These are phyloP conservation scores for Porites divaricata DNA, from an alignment of 92 coral and sea anemone genomes.

Conservation along the genomic window DNA sequence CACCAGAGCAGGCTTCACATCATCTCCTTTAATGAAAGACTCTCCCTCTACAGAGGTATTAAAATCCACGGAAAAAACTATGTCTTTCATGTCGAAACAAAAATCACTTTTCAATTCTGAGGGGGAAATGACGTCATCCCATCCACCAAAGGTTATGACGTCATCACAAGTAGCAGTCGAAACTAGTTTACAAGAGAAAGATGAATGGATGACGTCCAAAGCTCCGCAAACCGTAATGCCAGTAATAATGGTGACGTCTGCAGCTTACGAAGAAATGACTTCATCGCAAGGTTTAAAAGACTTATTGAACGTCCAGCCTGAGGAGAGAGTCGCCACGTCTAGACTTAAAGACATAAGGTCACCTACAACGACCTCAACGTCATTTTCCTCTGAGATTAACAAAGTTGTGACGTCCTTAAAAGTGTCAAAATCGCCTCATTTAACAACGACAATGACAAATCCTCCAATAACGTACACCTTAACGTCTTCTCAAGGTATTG, in stretches of 20 bases:
- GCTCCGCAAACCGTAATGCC: background rate
- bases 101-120: background rate
- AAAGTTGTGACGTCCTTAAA: background rate
- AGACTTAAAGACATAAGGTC: background rate
- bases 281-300: background rate
- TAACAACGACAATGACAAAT: background rate
- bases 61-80: background rate
- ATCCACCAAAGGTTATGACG: background rate
- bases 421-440: background rate
- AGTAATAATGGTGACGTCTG: background rate
- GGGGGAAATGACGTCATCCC: background rate
- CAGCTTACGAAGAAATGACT: background rate
- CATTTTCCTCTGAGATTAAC: background rate
- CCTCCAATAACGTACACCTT: background rate
- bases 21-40: background rate
- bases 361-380: background rate
- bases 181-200: background rate
- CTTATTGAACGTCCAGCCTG: background rate
- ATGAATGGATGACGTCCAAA: background rate
- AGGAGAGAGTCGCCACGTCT: background rate
- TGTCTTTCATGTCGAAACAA: background rate
- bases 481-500: too few relatives aligned
- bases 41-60: background rate
- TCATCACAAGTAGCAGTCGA: background rate
- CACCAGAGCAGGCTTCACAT: background rate